phyloP scores from a whole-genome alignment of 2,113 vertebrate species.

The Meleagris gallopavo region DNA sequence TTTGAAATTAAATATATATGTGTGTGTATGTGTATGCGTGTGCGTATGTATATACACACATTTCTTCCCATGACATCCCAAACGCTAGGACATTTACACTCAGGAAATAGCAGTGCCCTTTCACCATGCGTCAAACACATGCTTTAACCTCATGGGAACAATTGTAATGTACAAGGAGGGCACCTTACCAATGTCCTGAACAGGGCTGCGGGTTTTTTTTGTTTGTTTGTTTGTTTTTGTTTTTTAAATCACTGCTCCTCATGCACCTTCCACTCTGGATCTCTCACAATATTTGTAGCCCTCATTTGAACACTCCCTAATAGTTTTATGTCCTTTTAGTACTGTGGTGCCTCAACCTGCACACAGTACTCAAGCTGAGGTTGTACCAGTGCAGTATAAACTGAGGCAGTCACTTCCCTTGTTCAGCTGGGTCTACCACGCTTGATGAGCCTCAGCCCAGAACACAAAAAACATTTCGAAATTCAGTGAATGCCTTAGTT shows the following conservation, averaged over 20 bases:
- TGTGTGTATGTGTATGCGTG: neutral
- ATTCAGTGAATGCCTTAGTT: neutral
- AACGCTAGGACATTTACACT: neutral
- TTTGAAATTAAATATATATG: neutral
- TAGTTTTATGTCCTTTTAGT: too few species aligned
- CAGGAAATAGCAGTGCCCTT: neutral
- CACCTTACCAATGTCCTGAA: neutral
- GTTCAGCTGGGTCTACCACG: too few species aligned
- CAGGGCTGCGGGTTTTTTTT: accelerated
- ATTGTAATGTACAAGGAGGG: neutral
- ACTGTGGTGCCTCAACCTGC: too few species aligned
- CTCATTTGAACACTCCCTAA: too few species aligned
- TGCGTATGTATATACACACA: neutral
- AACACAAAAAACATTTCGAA: accelerated
- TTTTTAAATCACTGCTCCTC: too few species aligned
- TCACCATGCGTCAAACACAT: too few species aligned
- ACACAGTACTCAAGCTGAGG: too few species aligned
- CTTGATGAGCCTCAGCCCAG: neutral
- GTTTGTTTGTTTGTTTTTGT: too few species aligned
- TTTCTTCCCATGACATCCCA: neutral
- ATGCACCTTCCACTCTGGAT: too few species aligned
- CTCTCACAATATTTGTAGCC: too few species aligned
- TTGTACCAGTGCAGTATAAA: too few species aligned
- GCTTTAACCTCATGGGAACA: neutral
- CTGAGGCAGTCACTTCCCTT: too few species aligned